Percentiles rank a stretch among this genome's conserved stretches.
phyloP scores from a whole-genome alignment of 2,797 vertebrate species.

The Anisognathus igniventris region DNA sequence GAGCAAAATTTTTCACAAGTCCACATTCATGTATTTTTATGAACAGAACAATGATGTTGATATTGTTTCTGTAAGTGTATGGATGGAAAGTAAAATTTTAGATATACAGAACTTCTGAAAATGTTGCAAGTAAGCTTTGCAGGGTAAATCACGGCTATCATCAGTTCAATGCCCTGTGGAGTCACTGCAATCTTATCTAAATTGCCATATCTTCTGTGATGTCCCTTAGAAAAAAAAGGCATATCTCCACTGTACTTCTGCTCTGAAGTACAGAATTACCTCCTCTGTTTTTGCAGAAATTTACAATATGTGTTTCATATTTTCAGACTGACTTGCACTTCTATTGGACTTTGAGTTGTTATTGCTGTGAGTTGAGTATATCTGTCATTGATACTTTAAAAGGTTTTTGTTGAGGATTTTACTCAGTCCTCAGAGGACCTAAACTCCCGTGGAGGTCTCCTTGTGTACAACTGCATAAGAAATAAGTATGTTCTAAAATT shows the following conservation, averaged over 20 bases:
- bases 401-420: not conserved
- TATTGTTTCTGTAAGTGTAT: not conserved
- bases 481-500: not conserved
- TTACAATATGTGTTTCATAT: not conserved
- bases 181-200: constrained; percentile 39
- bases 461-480: not conserved
- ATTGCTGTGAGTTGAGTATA: not conserved
- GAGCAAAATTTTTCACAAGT: not conserved
- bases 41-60: constrained; percentile 5
- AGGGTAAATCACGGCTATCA: constrained; percentile 8
- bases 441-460: not conserved
- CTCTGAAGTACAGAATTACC: not conserved
- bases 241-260: not conserved
- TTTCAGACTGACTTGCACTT: not conserved
- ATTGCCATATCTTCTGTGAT: constrained; percentile 22
- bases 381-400: not conserved
- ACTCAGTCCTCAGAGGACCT: not conserved
- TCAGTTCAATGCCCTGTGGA: not conserved
- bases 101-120: not conserved
- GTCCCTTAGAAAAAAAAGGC: constrained; percentile 38
- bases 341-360: not conserved
- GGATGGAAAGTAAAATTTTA: constrained; percentile 39
- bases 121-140: constrained; percentile 13
- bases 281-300: not conserved
- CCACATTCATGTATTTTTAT: not conserved